Conservation (phyloP, 2,888 invertebrate species). For the Tenthredo livida region DNA sequence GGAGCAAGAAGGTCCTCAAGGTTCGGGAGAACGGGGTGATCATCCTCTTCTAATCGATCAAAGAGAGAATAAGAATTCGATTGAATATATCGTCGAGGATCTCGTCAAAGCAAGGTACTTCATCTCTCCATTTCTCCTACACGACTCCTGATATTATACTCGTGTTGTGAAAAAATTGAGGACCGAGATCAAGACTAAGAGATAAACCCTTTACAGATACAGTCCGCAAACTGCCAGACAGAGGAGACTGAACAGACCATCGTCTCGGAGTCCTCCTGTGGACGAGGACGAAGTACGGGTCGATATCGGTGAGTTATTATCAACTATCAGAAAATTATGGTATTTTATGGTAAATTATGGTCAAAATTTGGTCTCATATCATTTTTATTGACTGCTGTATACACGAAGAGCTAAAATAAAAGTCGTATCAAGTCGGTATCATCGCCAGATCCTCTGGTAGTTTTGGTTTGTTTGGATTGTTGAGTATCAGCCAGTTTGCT, state of each 20-base stretch:
- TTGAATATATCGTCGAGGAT: constrained; percentile 65
- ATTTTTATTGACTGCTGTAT: background rate
- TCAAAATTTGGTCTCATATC: background rate
- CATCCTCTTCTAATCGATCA: background rate
- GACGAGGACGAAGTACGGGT: background rate
- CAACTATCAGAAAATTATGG: background rate
- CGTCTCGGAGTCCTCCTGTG: constrained; percentile 55
- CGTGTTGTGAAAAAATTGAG: background rate
- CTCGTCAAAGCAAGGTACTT: constrained; percentile 69
- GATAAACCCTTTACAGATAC: constrained; percentile 61
- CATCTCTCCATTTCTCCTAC: background rate
- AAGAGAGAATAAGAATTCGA: constrained; percentile 49
- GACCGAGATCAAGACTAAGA: background rate
- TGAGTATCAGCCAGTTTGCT: constrained; percentile 86
- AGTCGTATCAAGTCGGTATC: constrained; percentile 2
- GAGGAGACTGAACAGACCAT: constrained; percentile 57
- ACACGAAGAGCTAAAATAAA: background rate
- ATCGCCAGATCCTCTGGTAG: constrained; percentile 59
- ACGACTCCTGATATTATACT: background rate
- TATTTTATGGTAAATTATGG: no score
- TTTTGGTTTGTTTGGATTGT: constrained; percentile 88
- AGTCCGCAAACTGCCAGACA: constrained; percentile 61
- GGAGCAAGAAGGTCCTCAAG: background rate
- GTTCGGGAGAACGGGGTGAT: background rate
- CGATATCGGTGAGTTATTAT: constrained; percentile 32